Evolutionary conservation across 2,888 invertebrate genomes (phyloP).

Genomic region (Nyleta sp.): DNA sequence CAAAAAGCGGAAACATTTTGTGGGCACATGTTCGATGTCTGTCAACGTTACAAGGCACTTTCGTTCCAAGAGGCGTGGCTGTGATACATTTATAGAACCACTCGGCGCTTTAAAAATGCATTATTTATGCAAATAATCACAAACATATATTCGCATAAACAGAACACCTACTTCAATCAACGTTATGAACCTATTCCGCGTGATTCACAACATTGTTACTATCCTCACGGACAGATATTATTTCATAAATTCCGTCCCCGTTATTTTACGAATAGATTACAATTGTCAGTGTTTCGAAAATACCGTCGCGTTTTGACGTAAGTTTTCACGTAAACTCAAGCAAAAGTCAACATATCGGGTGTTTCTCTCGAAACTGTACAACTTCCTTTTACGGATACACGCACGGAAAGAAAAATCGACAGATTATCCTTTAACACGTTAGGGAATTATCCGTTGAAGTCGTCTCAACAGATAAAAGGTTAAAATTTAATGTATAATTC

Average conservation of each 20-base stretch:
- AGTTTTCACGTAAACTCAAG: too few species aligned
- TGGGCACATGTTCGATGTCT: conserved; percentile 77
- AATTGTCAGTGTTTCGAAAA: too few species aligned
- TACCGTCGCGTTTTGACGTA: too few species aligned
- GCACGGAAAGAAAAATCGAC: too few species aligned
- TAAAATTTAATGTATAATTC: too few species aligned
- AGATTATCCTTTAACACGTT: too few species aligned
- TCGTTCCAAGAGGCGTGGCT: conserved; percentile 62
- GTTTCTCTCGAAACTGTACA: too few species aligned
- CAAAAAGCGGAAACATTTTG: conserved; percentile 76
- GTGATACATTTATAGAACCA: conserved; percentile 66
- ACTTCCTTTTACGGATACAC: too few species aligned
- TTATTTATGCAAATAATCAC: conserved; percentile 63
- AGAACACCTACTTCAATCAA: conserved; percentile 55
- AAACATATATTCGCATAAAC: conserved; percentile 40
- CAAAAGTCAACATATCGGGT: too few species aligned
- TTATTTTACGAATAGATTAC: too few species aligned
- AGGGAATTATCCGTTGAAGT: too few species aligned
- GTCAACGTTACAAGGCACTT: conserved; percentile 73
- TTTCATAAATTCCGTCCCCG: conserved; percentile 55
- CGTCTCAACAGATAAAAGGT: too few species aligned
- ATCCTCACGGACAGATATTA: conserved; percentile 37
- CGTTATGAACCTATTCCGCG: conserved; percentile 44
- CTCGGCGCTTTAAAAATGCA: conserved; percentile 64
- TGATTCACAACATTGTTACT: conserved; percentile 59